These are phyloP conservation scores for Zaprionus lineosus DNA, from an alignment of 2,888 invertebrate genomes.

Conservation along the genomic window DNA sequence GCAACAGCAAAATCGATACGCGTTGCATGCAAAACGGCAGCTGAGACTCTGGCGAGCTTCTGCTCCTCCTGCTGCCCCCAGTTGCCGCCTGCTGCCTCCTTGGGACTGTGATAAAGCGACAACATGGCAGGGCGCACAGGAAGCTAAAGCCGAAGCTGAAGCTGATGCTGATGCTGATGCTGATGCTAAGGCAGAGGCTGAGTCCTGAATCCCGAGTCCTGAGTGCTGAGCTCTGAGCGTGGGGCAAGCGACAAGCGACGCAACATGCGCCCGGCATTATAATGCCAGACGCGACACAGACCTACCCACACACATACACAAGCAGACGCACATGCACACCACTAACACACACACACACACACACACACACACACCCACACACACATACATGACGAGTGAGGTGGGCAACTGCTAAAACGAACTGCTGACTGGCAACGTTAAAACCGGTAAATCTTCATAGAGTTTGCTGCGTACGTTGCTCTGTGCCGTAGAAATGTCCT, in stretches of 20 bases:
- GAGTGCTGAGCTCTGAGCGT: slow-evolving; percentile 20
- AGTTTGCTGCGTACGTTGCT: slow-evolving; percentile 62
- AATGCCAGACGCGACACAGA: slow-evolving; percentile 75
- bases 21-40: slow-evolving; percentile 43
- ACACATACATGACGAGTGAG: slow-evolving; percentile 1
- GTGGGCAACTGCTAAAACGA: slow-evolving; percentile 40
- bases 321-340: slow-evolving; percentile 1
- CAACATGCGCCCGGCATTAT: slow-evolving; percentile 62
- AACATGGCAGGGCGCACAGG: slow-evolving; percentile 73
- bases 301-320: slow-evolving; percentile 32
- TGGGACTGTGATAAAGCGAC: slow-evolving; percentile 63
- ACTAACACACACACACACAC: neutral
- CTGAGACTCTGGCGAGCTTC: slow-evolving; percentile 13
- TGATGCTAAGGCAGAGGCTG: neutral
- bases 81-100: too few relatives aligned
- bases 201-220: neutral
- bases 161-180: slow-evolving; percentile 4
- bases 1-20: slow-evolving; percentile 66
- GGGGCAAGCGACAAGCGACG: slow-evolving; percentile 54
- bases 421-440: slow-evolving; percentile 77
- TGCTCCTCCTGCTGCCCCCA: slow-evolving; percentile 23
- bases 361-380: neutral
- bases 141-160: slow-evolving; percentile 36
- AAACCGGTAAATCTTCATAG: slow-evolving; percentile 79
- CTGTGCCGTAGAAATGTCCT: slow-evolving; percentile 33